Percentiles rank a stretch among this genome's conserved stretches.
Conservation (phyloP, 2,888 invertebrate genomes). For the Ophion slaviceki region DNA sequence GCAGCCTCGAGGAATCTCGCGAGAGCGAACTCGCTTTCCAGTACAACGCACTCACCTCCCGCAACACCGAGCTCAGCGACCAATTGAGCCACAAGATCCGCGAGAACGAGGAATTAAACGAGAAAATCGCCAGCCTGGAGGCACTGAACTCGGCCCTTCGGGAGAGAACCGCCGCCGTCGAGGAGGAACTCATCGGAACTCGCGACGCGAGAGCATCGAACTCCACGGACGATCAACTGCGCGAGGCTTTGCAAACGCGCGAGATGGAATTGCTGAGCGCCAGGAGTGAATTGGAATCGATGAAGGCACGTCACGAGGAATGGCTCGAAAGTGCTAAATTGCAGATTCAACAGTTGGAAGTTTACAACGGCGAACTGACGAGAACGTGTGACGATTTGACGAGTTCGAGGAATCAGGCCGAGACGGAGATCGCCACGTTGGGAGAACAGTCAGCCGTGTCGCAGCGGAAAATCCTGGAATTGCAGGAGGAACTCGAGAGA, state of each 20-base stretch:
- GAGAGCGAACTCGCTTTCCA: not conserved
- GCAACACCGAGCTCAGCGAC: conserved; percentile 86
- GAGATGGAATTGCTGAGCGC: conserved; percentile 84
- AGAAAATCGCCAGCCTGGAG: conserved; percentile 85
- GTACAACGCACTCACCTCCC: conserved; percentile 68
- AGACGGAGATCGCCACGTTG: conserved; percentile 32
- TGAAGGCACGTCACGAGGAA: conserved; percentile 84
- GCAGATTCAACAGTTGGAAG: conserved; percentile 80
- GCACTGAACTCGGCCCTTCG: conserved; percentile 83
- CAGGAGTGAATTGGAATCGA: conserved; percentile 82
- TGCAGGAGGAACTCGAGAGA: conserved; percentile 69
- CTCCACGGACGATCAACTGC: conserved; percentile 1
- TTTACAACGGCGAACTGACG: conserved; percentile 75
- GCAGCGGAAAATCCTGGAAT: conserved; percentile 55
- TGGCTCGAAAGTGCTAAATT: conserved; percentile 84
- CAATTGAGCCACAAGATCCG: conserved; percentile 86
- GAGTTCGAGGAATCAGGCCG: conserved; percentile 57
- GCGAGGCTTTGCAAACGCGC: conserved; percentile 76
- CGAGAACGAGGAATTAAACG: conserved; percentile 85
- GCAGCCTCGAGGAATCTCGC: conserved; percentile 86
- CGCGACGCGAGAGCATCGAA: conserved; percentile 49
- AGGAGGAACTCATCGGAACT: conserved; percentile 72
- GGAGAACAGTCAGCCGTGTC: conserved; percentile 35
- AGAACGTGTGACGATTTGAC: conserved; percentile 77
- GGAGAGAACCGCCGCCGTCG: conserved; percentile 79